Conservation (phyloP, 1,140 invertebrate species). For the Laodelphax striatellus region DNA sequence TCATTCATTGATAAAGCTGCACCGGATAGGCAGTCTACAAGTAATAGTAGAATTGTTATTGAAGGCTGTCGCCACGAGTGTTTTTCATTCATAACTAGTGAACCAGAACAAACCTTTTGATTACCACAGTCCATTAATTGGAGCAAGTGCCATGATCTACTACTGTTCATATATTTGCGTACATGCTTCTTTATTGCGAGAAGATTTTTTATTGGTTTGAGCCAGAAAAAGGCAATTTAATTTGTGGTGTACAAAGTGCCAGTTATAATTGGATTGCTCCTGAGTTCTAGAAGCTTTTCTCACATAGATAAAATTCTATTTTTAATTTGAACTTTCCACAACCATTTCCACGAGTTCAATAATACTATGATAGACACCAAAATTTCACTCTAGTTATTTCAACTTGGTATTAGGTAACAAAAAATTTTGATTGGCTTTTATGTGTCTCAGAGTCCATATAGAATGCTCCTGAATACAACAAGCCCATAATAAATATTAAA, state of each 20-base stretch:
- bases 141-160: not conserved
- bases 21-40: too few relatives aligned
- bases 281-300: not conserved
- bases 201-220: not conserved
- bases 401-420: too few relatives aligned
- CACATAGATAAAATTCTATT: not conserved
- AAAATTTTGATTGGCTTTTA: too few relatives aligned
- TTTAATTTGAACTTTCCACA: not conserved
- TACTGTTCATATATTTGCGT: not conserved
- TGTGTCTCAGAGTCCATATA: too few relatives aligned
- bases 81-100: not conserved
- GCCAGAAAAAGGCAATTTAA: not conserved
- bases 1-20: not conserved
- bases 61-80: not conserved
- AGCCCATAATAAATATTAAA: too few relatives aligned
- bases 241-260: not conserved
- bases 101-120: not conserved
- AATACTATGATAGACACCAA: too few relatives aligned
- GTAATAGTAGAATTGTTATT: not conserved
- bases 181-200: not conserved
- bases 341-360: not conserved
- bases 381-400: too few relatives aligned
- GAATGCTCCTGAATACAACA: too few relatives aligned
- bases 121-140: not conserved
- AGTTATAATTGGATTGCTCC: slow-evolving; percentile 1